phyloP scores from a whole-genome alignment of 2,888 invertebrate species.

The Ametastegia equiseti region DNA sequence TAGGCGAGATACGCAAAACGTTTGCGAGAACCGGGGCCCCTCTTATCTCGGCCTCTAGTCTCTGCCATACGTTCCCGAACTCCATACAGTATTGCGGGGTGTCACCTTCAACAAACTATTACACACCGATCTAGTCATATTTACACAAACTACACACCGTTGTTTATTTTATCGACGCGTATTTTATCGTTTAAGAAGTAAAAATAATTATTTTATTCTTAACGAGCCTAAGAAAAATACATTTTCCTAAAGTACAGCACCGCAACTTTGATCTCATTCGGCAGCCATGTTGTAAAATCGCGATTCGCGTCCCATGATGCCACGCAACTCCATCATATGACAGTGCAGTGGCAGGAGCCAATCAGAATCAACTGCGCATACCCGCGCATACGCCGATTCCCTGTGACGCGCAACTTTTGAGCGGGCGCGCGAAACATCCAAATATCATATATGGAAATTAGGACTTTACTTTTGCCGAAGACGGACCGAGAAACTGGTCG shows the following conservation, averaged over 20 bases:
- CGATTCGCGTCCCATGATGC: constrained; percentile 70
- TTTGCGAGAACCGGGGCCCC: constrained; percentile 58
- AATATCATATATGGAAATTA: constrained; percentile 9
- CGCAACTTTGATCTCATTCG: constrained; percentile 71
- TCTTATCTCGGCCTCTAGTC: constrained; percentile 68
- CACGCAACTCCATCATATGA: constrained; percentile 71
- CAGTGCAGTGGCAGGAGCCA: constrained; percentile 64
- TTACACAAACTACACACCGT: constrained; percentile 60
- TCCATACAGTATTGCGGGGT: constrained; percentile 68
- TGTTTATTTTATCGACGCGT: constrained; percentile 54
- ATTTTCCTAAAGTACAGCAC: constrained; percentile 69
- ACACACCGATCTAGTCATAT: constrained; percentile 65
- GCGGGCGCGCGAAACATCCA: constrained; percentile 28
- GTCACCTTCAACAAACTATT: constrained; percentile 69
- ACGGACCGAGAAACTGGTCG: constrained; percentile 18
- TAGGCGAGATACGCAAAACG: constrained; percentile 53
- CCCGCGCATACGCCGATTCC: constrained; percentile 49
- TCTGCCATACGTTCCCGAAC: constrained; percentile 70
- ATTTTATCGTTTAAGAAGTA: constrained; percentile 57
- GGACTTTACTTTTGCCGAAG: neutral
- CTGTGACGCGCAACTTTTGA: constrained; percentile 58
- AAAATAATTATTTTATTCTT: constrained; percentile 54
- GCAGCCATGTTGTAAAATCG: constrained; percentile 74
- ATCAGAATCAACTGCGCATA: constrained; percentile 56
- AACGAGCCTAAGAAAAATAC: constrained; percentile 65